Percentiles rank a stretch among this genome's conserved stretches.
Evolutionary conservation across 2,888 invertebrate species (phyloP).

Genomic region (Cryptosula pallasiana): DNA sequence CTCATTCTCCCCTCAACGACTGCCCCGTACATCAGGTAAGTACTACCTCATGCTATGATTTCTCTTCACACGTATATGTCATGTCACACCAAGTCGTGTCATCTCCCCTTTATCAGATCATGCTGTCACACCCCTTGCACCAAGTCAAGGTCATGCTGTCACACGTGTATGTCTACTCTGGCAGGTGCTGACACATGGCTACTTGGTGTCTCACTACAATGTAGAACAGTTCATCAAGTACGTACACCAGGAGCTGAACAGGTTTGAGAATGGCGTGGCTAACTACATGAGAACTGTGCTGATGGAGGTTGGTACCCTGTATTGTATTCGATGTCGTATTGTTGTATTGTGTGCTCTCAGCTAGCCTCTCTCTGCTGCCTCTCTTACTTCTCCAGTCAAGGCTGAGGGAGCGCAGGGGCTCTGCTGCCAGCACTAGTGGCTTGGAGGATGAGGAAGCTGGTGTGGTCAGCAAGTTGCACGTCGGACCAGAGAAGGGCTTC

Average conservation of each 20-base stretch:
- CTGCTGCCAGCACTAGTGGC: not conserved
- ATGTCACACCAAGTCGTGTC: too few relatives aligned
- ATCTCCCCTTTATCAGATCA: too few relatives aligned
- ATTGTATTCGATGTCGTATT: too few relatives aligned
- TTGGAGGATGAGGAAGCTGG: not conserved
- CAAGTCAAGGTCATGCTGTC: too few relatives aligned
- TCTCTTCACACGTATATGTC: too few relatives aligned
- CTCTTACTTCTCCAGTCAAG: too few relatives aligned
- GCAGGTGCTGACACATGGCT: conserved; percentile 67
- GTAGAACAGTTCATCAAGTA: conserved; percentile 59
- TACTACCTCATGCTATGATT: not conserved
- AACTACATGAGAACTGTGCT: conserved; percentile 14
- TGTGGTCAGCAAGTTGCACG: not conserved
- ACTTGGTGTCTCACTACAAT: conserved; percentile 62
- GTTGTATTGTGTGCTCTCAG: too few relatives aligned
- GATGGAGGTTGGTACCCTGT: not conserved
- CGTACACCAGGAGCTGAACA: conserved; percentile 60
- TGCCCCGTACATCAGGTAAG: conserved; percentile 65
- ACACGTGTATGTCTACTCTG: too few relatives aligned
- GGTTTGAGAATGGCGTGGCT: conserved; percentile 58
- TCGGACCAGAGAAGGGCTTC: conserved; percentile 66
- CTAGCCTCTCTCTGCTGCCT: too few relatives aligned
- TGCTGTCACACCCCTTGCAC: too few relatives aligned
- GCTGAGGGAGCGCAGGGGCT: not conserved
- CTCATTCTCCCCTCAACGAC: conserved; percentile 69